These are phyloP conservation scores for Crossaster papposus DNA, from an alignment of 53 echinoderm and acorn worm species.

Conservation along the genomic window DNA sequence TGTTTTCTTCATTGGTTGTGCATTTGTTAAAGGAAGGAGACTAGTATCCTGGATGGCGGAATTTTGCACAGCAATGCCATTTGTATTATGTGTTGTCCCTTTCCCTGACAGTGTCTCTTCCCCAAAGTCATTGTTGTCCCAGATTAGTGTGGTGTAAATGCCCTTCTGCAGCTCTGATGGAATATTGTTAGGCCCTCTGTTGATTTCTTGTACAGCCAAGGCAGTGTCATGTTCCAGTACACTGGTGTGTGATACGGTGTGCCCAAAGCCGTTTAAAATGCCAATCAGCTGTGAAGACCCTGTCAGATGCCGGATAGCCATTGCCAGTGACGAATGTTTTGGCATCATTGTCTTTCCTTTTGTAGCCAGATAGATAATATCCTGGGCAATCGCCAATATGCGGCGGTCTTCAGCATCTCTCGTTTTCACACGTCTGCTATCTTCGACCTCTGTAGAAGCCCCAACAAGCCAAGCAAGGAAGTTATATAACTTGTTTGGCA, in stretches of 20 bases:
- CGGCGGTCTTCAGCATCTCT: slow-evolving; percentile 36
- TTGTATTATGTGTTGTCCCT: no score
- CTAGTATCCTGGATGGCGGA: neutral
- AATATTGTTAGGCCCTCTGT: slow-evolving; percentile 4
- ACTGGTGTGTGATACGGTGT: slow-evolving; percentile 57
- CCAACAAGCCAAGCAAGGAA: slow-evolving; percentile 62
- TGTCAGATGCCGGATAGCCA: slow-evolving; percentile 70
- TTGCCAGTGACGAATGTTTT: slow-evolving; percentile 67
- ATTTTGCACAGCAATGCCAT: slow-evolving; percentile 52
- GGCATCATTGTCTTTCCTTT: slow-evolving; percentile 66
- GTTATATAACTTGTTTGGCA: slow-evolving; percentile 52
- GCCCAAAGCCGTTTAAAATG: slow-evolving; percentile 67
- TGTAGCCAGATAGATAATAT: slow-evolving; percentile 49
- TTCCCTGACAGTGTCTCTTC: no score
- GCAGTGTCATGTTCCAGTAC: slow-evolving; percentile 80
- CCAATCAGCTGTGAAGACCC: slow-evolving; percentile 73
- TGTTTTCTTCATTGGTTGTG: slow-evolving; percentile 19
- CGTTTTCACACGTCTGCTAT: slow-evolving; percentile 2
- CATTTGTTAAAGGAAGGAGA: slow-evolving; percentile 22
- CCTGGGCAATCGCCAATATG: slow-evolving; percentile 46
- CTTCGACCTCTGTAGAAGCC: slow-evolving; percentile 33
- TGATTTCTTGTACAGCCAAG: slow-evolving; percentile 34
- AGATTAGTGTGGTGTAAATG: no score
- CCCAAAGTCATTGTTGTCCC: no score
- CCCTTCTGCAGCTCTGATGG: slow-evolving; percentile 41